phyloP scores from a whole-genome alignment of 30 jellyfish, hydroid and myxozoan species.

The Turritopsis dohrnii region DNA sequence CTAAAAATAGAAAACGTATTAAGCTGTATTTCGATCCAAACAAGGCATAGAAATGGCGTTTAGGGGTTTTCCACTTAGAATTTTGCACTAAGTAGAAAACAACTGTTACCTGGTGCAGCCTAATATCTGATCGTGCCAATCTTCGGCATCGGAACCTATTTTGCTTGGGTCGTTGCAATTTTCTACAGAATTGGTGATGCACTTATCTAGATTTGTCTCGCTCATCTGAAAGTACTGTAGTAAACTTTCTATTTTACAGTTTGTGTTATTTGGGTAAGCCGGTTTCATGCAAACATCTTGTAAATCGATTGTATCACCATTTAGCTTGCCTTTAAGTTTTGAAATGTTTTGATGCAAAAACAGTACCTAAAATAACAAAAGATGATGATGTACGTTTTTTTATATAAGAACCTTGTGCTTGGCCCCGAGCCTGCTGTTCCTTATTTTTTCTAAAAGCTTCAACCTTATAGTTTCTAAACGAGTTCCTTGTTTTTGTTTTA shows the following conservation, averaged over 20 bases:
- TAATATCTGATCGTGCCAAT: slow-evolving; percentile 93
- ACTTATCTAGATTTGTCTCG: slow-evolving; percentile 59
- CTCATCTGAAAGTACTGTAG: slow-evolving; percentile 90
- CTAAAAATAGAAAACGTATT: slow-evolving; percentile 1
- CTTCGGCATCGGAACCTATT: slow-evolving; percentile 58
- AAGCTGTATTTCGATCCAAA: background rate
- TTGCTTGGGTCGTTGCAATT: slow-evolving; percentile 41
- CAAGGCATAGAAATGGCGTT: background rate
- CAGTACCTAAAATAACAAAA: slow-evolving; percentile 40
- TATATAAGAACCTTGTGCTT: no score
- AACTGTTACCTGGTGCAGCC: slow-evolving; percentile 75
- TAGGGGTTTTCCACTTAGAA: no score
- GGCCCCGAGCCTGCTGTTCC: no score
- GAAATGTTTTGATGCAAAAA: slow-evolving; percentile 49
- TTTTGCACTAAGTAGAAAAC: no score
- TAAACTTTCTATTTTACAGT: slow-evolving; percentile 76
- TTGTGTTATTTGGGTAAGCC: slow-evolving; percentile 28
- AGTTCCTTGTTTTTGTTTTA: no score
- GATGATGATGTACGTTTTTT: no score
- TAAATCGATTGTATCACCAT: slow-evolving; percentile 50
- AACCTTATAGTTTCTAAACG: no score
- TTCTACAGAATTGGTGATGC: slow-evolving; percentile 45
- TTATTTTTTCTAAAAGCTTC: no score
- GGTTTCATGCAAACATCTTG: slow-evolving; percentile 90
- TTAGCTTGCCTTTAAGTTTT: slow-evolving; percentile 39